Evolutionary conservation across 2,113 vertebrate species (phyloP).

Genomic region (Balaeniceps rex): DNA sequence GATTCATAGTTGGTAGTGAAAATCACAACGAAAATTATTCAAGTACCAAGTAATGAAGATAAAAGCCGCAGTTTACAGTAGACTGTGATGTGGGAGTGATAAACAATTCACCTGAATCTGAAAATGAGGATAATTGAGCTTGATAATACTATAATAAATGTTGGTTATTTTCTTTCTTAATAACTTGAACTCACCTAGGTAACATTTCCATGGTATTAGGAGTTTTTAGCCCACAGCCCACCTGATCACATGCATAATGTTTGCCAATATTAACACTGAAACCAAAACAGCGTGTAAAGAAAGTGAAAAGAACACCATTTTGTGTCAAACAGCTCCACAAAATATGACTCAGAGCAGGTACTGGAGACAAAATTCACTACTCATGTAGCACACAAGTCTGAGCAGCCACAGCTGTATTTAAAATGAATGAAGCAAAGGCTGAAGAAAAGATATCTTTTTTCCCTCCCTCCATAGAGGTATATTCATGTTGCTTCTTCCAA

Average conservation of each 20-base stretch:
- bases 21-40: not conserved
- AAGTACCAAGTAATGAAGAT: not conserved
- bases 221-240: not conserved
- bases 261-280: not conserved
- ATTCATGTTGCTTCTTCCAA: not conserved
- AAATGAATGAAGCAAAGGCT: not conserved
- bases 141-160: not conserved
- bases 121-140: not conserved
- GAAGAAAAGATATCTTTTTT: not conserved
- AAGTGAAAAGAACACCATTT: not conserved
- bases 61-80: conserved; percentile 5
- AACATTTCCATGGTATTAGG: not conserved
- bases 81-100: not conserved
- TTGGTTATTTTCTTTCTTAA: conserved; percentile 30
- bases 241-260: not conserved
- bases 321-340: not conserved
- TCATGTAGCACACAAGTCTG: not conserved
- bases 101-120: not conserved
- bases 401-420: not conserved
- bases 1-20: not conserved
- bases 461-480: not conserved
- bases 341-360: not conserved
- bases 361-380: not conserved
- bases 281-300: not conserved
- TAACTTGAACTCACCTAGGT: not conserved